A percentile compares a stretch with the other conserved stretches of the same genome.
Evolutionary conservation across 2,113 vertebrate species (phyloP).

Genomic region (Platanista minor): DNA sequence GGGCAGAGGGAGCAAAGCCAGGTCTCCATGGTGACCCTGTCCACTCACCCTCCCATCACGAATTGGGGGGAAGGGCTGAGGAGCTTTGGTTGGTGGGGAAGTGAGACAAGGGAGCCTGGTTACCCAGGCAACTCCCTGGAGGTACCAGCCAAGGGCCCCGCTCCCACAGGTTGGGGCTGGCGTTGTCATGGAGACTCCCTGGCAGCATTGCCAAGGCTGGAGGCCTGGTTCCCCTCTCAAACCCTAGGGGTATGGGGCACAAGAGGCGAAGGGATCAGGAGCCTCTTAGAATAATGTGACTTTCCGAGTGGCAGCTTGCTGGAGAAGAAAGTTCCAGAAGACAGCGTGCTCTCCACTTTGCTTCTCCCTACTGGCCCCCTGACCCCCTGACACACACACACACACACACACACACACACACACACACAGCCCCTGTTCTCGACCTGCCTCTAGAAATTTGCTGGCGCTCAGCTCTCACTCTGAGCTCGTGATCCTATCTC

Average conservation of each 20-base stretch:
- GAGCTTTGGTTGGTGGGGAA: conserved; percentile 62
- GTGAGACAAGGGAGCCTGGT: conserved; percentile 64
- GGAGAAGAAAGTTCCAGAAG: conserved; percentile 43
- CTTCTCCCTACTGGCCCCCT: too few species aligned
- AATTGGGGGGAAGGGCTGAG: not conserved
- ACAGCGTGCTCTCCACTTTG: not conserved
- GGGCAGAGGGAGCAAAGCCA: not conserved
- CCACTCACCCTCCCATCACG: not conserved
- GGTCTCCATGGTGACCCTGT: conserved; percentile 60
- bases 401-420: not conserved
- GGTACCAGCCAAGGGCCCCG: conserved; percentile 35
- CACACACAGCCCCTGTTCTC: not conserved
- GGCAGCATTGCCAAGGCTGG: not conserved
- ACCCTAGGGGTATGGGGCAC: not conserved
- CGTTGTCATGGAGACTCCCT: conserved; percentile 69
- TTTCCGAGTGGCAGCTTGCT: not conserved
- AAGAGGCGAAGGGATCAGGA: not conserved
- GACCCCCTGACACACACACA: too few species aligned
- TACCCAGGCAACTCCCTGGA: conserved; percentile 70
- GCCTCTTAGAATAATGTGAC: not conserved
- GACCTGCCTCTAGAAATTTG: not conserved
- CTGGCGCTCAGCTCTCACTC: not conserved
- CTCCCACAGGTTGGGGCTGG: conserved; percentile 42
- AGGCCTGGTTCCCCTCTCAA: not conserved
- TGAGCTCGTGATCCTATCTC: not conserved